A percentile compares a stretch with the other conserved stretches of the same genome.
phyloP scores from a whole-genome alignment of 1,140 invertebrate genomes.

The Drosophila repleta region DNA sequence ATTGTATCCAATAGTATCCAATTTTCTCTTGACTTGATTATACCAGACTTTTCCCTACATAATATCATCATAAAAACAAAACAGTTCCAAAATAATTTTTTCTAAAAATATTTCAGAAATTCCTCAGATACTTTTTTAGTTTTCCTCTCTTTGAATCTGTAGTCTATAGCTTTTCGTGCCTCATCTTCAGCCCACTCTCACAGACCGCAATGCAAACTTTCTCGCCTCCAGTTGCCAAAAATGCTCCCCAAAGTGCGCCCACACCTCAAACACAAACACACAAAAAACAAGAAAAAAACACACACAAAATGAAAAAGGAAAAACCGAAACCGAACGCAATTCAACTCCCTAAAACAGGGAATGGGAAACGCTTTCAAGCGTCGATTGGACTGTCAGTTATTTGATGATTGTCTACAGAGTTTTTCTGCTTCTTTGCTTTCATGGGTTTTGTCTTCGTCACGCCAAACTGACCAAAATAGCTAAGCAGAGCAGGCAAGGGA shows the following conservation, averaged over 20 bases:
- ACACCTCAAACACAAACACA: background rate
- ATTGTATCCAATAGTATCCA: too few species aligned
- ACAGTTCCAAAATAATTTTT: too few species aligned
- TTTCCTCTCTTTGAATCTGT: background rate
- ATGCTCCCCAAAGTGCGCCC: background rate
- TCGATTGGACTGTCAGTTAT: constrained; percentile 63
- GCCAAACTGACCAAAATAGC: constrained; percentile 55
- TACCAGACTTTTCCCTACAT: too few species aligned
- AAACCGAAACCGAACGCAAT: constrained; percentile 15
- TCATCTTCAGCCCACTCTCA: background rate
- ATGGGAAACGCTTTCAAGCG: constrained; percentile 44
- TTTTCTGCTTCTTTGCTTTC: constrained; percentile 34
- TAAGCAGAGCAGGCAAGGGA: constrained; percentile 16
- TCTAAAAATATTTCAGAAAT: background rate
- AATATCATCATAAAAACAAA: too few species aligned
- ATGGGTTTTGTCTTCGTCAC: constrained; percentile 38
- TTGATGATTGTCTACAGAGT: constrained; percentile 53
- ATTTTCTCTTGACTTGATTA: too few species aligned
- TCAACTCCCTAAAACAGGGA: constrained; percentile 16
- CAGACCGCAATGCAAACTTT: constrained; percentile 12
- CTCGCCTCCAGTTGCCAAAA: background rate
- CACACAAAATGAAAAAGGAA: constrained; percentile 3
- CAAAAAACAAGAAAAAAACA: background rate
- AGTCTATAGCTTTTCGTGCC: background rate
- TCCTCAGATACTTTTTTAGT: background rate